These are phyloP conservation scores for Cyrtodaria siliqua DNA, from an alignment of 2,888 invertebrate genomes.

Conservation along the genomic window DNA sequence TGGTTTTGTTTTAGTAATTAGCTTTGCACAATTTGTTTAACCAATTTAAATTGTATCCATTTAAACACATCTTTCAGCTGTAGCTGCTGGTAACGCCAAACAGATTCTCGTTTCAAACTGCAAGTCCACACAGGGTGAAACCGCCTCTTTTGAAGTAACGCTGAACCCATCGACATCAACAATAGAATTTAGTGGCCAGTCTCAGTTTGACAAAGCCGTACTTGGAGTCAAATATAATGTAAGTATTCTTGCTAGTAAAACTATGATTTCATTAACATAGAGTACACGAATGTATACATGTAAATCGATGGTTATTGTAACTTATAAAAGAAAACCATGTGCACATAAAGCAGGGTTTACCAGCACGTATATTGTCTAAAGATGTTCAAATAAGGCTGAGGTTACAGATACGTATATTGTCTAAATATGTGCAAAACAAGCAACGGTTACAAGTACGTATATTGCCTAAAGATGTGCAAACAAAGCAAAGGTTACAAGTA, in stretches of 20 bases:
- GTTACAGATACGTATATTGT: no score
- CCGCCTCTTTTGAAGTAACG: slow-evolving; percentile 47
- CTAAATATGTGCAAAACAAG: no score
- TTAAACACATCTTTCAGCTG: slow-evolving; percentile 14
- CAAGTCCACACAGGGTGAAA: slow-evolving; percentile 11
- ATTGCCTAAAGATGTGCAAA: no score
- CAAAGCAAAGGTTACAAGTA: no score
- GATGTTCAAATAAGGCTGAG: no score
- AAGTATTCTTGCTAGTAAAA: slow-evolving; percentile 12
- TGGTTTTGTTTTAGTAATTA: not conserved
- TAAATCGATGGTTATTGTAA: not conserved
- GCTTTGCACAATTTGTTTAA: not conserved
- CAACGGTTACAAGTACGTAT: no score
- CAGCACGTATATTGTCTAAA: no score
- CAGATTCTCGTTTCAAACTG: slow-evolving; percentile 56
- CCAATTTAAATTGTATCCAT: no score
- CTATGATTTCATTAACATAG: not conserved
- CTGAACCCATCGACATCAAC: slow-evolving; percentile 32
- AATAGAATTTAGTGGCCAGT: slow-evolving; percentile 25
- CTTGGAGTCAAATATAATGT: slow-evolving; percentile 42
- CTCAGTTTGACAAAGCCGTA: slow-evolving; percentile 8
- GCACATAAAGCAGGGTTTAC: no score
- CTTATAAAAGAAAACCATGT: no score
- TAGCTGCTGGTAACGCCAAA: slow-evolving; percentile 4
- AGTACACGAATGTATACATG: not conserved